These are phyloP conservation scores for Poicephalus gulielmi DNA, from an alignment of 2,113 vertebrate genomes.

Conservation along the genomic window DNA sequence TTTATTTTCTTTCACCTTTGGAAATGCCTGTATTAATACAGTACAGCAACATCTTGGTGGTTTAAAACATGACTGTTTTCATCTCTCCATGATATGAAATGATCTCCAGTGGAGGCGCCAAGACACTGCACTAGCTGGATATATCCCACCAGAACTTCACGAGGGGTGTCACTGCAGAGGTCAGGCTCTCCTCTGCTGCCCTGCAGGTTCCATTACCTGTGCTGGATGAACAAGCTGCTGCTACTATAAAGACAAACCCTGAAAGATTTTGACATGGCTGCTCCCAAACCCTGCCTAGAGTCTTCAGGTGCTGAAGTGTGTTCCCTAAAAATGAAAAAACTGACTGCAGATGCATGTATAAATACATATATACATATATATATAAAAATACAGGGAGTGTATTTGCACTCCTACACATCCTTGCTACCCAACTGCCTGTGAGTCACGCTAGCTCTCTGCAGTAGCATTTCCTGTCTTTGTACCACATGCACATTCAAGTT, in stretches of 20 bases:
- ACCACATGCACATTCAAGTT: not conserved
- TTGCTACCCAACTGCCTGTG: accelerated
- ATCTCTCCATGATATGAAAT: not conserved
- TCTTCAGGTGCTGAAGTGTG: not conserved
- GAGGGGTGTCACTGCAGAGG: not conserved
- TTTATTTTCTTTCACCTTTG: not conserved
- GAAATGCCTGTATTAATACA: not conserved
- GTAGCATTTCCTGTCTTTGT: not conserved
- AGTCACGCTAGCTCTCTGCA: not conserved
- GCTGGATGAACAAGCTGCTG: not conserved
- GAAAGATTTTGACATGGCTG: not conserved
- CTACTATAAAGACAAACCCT: not conserved
- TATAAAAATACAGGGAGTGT: not conserved
- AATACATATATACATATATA: not conserved
- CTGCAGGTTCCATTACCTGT: not conserved
- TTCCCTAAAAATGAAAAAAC: not conserved
- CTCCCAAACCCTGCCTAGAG: not conserved
- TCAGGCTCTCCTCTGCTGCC: not conserved
- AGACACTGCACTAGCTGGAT: not conserved
- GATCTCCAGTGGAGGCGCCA: not conserved
- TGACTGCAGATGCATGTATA: not conserved
- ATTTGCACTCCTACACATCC: not conserved
- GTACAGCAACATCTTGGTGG: not conserved
- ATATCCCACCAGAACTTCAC: not conserved
- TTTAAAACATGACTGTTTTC: not conserved